Evolutionary conservation across 2,113 vertebrate genomes (phyloP).

Genomic region (Oryzias curvinotus): DNA sequence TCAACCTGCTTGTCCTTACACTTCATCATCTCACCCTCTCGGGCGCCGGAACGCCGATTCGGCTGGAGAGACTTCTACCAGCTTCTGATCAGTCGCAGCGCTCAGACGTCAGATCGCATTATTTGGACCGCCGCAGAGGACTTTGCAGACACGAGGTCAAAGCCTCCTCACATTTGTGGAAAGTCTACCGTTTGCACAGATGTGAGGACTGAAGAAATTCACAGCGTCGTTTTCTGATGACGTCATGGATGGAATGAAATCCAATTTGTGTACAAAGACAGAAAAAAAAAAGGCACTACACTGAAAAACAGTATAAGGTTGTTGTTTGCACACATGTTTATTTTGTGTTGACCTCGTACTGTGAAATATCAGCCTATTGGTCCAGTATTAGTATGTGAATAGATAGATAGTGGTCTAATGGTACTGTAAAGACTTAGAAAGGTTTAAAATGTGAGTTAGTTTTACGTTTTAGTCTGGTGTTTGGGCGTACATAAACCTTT

Average conservation of each 20-base stretch:
- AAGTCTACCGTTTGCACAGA: background rate
- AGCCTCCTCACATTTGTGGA: conserved; percentile 20
- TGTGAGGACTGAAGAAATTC: background rate
- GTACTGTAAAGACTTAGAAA: conserved; percentile 29
- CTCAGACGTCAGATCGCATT: conserved; percentile 26
- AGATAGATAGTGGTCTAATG: conserved; percentile 37
- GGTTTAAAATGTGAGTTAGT: background rate
- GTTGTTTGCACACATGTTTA: background rate
- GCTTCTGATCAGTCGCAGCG: conserved; percentile 20
- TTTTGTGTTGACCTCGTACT: conserved; percentile 56
- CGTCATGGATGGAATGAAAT: conserved; percentile 51
- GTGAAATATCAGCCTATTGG: conserved; percentile 48
- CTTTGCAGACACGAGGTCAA: conserved; percentile 37
- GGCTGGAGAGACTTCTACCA: background rate
- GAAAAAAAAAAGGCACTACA: conserved; percentile 29
- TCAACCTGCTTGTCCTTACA: conserved; percentile 23
- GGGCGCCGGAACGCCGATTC: background rate
- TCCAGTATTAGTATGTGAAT: conserved; percentile 61
- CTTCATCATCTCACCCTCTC: conserved; percentile 12
- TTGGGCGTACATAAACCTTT: conserved; percentile 1
- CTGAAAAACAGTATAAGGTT: conserved; percentile 21
- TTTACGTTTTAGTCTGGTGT: conserved; percentile 3
- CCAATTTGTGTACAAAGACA: conserved; percentile 6
- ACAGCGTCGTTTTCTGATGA: conserved; percentile 20
- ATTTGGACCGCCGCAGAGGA: conserved; percentile 29